Conservation (phyloP, 2,797 vertebrate genomes). For the Acanthornis magna region DNA sequence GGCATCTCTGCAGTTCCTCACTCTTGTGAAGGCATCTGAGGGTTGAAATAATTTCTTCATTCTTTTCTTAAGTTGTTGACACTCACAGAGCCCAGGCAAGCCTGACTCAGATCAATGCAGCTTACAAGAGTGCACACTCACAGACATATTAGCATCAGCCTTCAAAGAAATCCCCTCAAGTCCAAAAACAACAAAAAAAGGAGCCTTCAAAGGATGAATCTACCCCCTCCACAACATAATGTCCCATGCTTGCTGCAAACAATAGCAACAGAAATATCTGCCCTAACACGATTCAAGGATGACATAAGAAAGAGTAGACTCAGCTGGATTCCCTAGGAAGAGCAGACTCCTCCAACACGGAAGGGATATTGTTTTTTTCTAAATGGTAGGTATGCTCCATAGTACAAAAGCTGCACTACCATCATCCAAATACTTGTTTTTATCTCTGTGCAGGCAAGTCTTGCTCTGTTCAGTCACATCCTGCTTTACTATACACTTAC, state of each 20-base stretch:
- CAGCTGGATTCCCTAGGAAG: constrained; percentile 25
- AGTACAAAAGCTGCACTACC: constrained; percentile 24
- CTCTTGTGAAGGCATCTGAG: background rate
- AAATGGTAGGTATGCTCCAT: constrained; percentile 16
- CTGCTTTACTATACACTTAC: background rate
- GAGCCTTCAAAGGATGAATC: background rate
- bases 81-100: background rate
- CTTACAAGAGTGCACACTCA: background rate
- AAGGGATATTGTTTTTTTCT: background rate
- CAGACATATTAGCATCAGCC: background rate
- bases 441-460: constrained; percentile 23
- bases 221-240: background rate
- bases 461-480: background rate
- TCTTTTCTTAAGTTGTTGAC: background rate
- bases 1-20: background rate
- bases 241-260: background rate
- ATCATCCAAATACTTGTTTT: constrained; percentile 45
- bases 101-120: background rate
- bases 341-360: background rate
- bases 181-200: constrained; percentile 11
- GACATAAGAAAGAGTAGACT: background rate
- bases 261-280: constrained; percentile 10
- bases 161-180: constrained; percentile 48
- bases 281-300: constrained; percentile 11
- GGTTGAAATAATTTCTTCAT: background rate